Evolutionary conservation across 2,113 vertebrate species (phyloP), one percentile per base, ranked within the genome.

Genomic region (Galbula dea): DNA sequence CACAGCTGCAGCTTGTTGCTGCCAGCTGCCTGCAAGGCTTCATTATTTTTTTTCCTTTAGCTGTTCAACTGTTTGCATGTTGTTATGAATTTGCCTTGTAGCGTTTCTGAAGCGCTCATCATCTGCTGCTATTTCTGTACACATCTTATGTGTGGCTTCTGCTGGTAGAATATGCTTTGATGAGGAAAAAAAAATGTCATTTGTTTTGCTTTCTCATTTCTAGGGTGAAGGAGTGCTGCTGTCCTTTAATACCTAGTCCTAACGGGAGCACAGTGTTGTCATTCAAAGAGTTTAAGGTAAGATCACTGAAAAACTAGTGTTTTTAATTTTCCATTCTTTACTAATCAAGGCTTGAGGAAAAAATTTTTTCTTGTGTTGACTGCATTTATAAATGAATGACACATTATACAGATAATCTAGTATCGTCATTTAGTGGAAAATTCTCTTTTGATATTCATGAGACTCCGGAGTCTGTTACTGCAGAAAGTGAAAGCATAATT

Each of bases 141-240:
- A 29, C 12, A 8, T 57, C 45, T n/a, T 84, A 0, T 0, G 1
- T 29, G 26, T 37, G 49, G 45, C 71, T 91, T 81, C 27, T 86
- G 46, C 41, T 89, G 29, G 5, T 26, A 58, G 23, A 78, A 15
- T 48, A 24, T 57, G 20, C 46, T 85, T 80, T 80, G 36, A 26
- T 89, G 69, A 55, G 43, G 58, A 17, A 74, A 76, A 7, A 89
- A 46, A 86, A 45, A 13, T 0, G 1, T 24, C 3, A 34, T 65
- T 79, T 82, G n/a, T 61, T 61, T 86, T 75, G 29, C 26, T 55
- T 2, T 88, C 11, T 54, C 68, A 52, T 72, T 93, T 76, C 46
- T 46, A 98, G 98, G 95, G 41, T 98, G 66, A 97, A 96, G 45
- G 96, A 97, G 15, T 96, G 71, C 7, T 98, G 96, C 72, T 98